phyloP scores from a whole-genome alignment of 2,888 invertebrate species.

The Tridacna crocea region DNA sequence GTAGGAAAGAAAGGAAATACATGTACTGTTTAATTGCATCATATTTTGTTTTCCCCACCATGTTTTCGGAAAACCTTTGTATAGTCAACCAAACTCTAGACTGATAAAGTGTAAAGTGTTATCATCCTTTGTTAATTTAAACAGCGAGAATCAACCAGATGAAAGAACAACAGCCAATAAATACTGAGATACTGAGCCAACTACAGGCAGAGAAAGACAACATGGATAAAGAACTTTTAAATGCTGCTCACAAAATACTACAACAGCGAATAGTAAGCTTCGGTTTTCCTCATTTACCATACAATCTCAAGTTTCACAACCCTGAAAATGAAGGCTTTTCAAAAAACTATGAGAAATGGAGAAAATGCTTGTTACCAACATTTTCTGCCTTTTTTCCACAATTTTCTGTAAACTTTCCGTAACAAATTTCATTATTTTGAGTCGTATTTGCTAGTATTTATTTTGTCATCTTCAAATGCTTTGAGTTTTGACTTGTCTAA shows the following conservation, averaged over 20 bases:
- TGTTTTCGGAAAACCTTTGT: background rate
- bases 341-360: background rate
- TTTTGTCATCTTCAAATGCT: too few species aligned
- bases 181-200: conserved; percentile 82
- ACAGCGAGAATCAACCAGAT: conserved; percentile 24
- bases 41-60: too few species aligned
- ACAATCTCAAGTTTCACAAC: too few species aligned
- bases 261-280: conserved; percentile 79
- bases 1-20: too few species aligned
- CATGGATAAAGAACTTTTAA: conserved; percentile 89
- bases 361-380: background rate
- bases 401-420: background rate
- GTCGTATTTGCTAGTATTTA: too few species aligned
- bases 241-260: conserved; percentile 84
- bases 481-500: too few species aligned
- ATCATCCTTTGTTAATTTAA: background rate
- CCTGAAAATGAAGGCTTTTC: background rate
- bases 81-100: background rate
- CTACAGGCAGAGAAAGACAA: conserved; percentile 88
- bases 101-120: too few species aligned
- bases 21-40: too few species aligned
- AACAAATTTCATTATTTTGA: too few species aligned
- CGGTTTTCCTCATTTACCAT: background rate
- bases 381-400: background rate
- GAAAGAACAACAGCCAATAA: conserved; percentile 38